Percentiles rank a stretch among this genome's conserved stretches.
phyloP scores from a whole-genome alignment of 2,113 vertebrate genomes.

The Cinclus mexicanus region DNA sequence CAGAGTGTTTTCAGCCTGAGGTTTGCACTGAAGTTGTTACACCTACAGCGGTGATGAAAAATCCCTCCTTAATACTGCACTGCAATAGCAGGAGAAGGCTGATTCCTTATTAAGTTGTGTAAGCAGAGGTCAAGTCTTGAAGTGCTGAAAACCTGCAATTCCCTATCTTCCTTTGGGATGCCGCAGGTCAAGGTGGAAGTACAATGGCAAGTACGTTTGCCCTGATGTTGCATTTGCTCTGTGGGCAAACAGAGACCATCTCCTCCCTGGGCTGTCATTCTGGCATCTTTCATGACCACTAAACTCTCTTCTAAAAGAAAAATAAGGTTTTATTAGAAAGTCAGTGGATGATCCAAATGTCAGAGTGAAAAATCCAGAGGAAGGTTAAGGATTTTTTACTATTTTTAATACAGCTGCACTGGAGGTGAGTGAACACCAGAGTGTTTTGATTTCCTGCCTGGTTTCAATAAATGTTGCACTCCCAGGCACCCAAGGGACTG shows the following conservation, averaged over 20 bases:
- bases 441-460: conserved; percentile 54
- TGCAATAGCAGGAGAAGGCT: background rate
- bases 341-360: background rate
- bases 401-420: background rate
- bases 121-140: background rate
- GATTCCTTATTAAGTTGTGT: background rate
- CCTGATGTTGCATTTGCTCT: conserved; percentile 1
- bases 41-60: background rate
- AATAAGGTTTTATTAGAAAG: background rate
- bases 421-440: conserved; percentile 46
- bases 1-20: background rate
- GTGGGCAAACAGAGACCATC: conserved; percentile 24
- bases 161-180: background rate
- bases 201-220: background rate
- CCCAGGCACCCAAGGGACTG: conserved; percentile 63
- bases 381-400: background rate
- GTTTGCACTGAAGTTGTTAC: background rate
- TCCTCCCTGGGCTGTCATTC: conserved; percentile 11
- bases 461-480: conserved; percentile 62
- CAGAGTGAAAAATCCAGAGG: background rate
- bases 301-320: conserved; percentile 15
- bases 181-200: background rate
- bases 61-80: background rate
- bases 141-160: background rate
- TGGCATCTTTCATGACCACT: background rate